These are phyloP conservation scores for Fundulus diaphanus DNA, from an alignment of 2,797 vertebrate genomes.

Conservation along the genomic window DNA sequence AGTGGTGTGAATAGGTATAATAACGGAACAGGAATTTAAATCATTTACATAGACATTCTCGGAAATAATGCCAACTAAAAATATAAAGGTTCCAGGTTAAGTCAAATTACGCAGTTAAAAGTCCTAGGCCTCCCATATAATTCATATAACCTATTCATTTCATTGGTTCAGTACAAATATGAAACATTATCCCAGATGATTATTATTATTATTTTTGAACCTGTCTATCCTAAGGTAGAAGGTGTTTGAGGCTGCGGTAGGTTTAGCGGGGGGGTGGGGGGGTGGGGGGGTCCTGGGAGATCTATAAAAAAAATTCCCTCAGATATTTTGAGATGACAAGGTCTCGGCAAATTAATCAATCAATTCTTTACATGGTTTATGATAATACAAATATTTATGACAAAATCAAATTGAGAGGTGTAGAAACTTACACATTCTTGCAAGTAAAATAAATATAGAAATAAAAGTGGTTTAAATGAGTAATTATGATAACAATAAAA, in stretches of 20 bases:
- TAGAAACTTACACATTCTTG: not conserved
- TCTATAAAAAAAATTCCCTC: no score
- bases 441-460: not conserved
- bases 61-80: not conserved
- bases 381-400: not conserved
- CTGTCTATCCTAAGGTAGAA: not conserved
- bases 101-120: not conserved
- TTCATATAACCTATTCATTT: not conserved
- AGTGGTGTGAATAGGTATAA: not conserved
- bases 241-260: no score
- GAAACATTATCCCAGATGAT: constrained; percentile 14
- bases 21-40: not conserved
- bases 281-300: no score
- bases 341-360: no score
- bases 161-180: constrained; percentile 18
- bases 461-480: not conserved
- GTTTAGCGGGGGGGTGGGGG: no score
- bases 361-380: no score
- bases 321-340: no score
- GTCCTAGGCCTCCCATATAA: not conserved
- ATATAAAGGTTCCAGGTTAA: not conserved
- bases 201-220: not conserved
- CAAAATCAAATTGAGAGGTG: not conserved
- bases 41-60: not conserved
- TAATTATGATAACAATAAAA: not conserved